A percentile compares a stretch with the other conserved stretches of the same genome.
Conservation (phyloP, 2,113 vertebrate genomes). For the Arizona elegans region DNA sequence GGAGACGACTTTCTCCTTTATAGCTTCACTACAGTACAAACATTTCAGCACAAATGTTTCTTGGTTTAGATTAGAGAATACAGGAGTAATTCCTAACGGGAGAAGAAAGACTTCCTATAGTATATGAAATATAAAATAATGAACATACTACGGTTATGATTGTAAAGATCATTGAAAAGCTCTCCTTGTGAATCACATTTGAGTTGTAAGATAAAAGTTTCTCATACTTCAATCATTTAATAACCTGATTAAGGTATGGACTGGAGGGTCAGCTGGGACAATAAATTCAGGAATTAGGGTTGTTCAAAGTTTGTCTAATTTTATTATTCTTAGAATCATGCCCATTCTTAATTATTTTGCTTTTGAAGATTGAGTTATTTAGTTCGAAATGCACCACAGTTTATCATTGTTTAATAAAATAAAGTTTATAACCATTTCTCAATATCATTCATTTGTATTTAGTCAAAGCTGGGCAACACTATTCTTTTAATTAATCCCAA, state of each 20-base stretch:
- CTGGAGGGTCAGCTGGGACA: neutral
- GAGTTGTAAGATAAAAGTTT: neutral
- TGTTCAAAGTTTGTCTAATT: neutral
- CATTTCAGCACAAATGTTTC: neutral
- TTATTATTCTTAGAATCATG: neutral
- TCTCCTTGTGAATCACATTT: neutral
- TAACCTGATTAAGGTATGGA: neutral
- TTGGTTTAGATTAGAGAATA: neutral
- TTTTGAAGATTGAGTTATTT: neutral
- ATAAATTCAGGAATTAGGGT: neutral
- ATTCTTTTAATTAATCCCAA: neutral
- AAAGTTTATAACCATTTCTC: neutral
- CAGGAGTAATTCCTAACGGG: neutral
- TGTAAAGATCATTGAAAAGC: neutral
- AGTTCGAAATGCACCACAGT: neutral
- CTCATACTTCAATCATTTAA: neutral
- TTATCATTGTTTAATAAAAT: neutral
- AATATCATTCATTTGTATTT: neutral
- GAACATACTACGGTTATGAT: neutral
- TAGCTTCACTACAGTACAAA: neutral
- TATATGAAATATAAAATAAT: neutral
- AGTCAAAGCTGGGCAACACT: neutral
- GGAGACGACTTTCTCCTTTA: slow-evolving; percentile 34
- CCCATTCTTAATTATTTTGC: neutral
- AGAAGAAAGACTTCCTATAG: neutral